Percentiles rank a stretch among this genome's conserved stretches.
Evolutionary conservation across 2,113 vertebrate genomes (phyloP).

Genomic region (Coreoperca whiteheadi): DNA sequence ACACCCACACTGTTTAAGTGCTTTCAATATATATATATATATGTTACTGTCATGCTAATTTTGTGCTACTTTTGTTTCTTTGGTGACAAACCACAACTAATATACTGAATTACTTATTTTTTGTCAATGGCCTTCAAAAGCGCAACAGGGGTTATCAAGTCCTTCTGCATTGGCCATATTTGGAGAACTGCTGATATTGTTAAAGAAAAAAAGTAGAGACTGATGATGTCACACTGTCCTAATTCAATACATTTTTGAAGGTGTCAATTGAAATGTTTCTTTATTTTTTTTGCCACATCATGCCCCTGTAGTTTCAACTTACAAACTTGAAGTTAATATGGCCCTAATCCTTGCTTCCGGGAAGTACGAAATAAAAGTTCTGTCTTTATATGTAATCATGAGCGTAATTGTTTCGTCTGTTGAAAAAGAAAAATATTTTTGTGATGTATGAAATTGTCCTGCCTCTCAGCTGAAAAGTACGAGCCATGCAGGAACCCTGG

Average conservation of each 20-base stretch:
- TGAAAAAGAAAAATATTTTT: neutral
- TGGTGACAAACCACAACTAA: neutral
- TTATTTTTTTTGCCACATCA: neutral
- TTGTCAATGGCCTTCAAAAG: neutral
- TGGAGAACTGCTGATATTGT: no score
- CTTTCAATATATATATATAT: neutral
- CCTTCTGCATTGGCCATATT: no score
- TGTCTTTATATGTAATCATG: neutral
- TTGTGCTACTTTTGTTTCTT: neutral
- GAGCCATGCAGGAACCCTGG: conserved; percentile 95
- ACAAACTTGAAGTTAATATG: neutral
- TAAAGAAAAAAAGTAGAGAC: no score
- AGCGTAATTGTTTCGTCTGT: neutral
- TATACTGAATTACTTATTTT: neutral
- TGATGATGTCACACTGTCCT: neutral
- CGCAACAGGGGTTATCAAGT: no score
- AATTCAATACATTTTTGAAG: neutral
- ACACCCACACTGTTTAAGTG: neutral
- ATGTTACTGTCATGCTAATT: no score
- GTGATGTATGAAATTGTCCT: neutral
- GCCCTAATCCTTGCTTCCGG: no score
- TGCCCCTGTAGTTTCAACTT: neutral
- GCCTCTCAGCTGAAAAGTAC: conserved; percentile 88
- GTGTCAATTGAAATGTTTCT: no score
- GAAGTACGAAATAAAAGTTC: neutral